Conservation (phyloP, 2,797 vertebrate species). For the Spinus olivaceus region DNA sequence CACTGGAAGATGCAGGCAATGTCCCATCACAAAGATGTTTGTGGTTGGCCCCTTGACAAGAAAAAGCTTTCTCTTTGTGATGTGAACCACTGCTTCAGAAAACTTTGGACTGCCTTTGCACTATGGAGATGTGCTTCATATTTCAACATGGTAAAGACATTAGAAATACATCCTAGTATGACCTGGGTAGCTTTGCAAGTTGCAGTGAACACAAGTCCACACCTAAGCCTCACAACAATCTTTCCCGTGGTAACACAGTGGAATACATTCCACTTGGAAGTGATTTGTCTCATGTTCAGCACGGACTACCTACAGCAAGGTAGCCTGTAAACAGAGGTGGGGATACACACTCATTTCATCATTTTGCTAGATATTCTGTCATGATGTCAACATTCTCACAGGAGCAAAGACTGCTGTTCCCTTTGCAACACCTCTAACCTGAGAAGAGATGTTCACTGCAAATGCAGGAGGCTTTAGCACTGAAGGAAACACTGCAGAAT, state of each 20-base stretch:
- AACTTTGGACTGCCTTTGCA: neutral
- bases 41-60: neutral
- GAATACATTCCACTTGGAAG: neutral
- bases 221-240: neutral
- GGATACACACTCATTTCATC: neutral
- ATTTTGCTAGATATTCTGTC: neutral
- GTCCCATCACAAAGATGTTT: neutral
- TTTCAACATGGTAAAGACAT: neutral
- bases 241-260: neutral
- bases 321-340: neutral
- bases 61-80: neutral
- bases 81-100: neutral
- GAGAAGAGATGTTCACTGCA: neutral
- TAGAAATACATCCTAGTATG: neutral
- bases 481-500: neutral
- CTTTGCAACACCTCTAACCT: neutral
- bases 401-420: neutral
- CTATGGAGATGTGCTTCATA: neutral
- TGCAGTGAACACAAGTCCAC: neutral
- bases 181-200: neutral
- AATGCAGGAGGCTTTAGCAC: neutral
- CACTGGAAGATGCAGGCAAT: neutral
- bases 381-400: accelerated
- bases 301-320: neutral
- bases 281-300: neutral